These are phyloP conservation scores for Pempheris klunzingeri DNA, from an alignment of 2,797 vertebrate species.

Conservation along the genomic window DNA sequence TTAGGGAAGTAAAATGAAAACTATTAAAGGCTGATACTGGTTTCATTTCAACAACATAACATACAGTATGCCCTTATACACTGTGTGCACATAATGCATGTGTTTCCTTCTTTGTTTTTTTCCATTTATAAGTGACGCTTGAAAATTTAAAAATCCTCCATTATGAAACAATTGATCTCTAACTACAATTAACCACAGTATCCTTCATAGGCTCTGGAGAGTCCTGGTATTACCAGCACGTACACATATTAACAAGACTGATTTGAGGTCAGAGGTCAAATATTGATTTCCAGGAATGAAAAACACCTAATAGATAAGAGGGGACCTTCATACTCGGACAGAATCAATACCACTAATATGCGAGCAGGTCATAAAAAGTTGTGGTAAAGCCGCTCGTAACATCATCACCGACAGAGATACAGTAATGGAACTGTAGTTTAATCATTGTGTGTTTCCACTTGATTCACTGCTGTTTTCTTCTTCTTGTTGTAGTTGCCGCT, in stretches of 20 bases:
- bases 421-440: constrained; percentile 1
- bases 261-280: constrained; percentile 56
- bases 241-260: constrained; percentile 43
- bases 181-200: constrained; percentile 19
- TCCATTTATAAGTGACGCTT: background rate
- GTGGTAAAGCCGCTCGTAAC: constrained; percentile 7
- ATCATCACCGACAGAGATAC: background rate
- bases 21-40: background rate
- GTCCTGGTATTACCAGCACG: constrained; percentile 20
- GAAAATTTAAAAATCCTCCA: constrained; percentile 4
- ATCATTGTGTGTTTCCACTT: background rate
- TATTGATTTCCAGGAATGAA: constrained; percentile 50
- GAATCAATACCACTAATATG: constrained; percentile 43
- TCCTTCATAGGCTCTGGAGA: constrained; percentile 12
- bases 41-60: background rate
- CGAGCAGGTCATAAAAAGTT: constrained; percentile 19
- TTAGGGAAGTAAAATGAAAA: background rate
- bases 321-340: constrained; percentile 27
- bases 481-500: background rate
- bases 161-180: constrained; percentile 20
- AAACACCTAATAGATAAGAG: constrained; percentile 31
- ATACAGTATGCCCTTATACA: background rate
- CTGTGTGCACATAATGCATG: background rate
- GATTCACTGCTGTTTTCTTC: background rate
- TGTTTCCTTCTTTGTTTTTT: background rate